Evolutionary conservation across 2,797 vertebrate species (phyloP).

Genomic region (Argyrosomus regius): DNA sequence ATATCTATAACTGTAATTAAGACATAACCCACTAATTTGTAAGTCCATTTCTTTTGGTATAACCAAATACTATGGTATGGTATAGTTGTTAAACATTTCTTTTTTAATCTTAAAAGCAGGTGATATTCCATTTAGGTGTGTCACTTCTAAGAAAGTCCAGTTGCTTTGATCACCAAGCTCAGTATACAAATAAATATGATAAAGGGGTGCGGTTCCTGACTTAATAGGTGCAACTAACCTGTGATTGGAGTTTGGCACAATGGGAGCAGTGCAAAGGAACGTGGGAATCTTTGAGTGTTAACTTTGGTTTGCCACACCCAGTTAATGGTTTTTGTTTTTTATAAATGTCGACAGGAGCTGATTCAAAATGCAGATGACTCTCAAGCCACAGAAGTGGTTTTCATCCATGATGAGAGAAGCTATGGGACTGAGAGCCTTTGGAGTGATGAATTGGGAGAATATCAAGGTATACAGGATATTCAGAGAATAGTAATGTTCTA

Average conservation of each 20-base stretch:
- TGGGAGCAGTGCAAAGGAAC: background rate
- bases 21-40: background rate
- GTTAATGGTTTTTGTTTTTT: slow-evolving; percentile 1
- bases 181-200: background rate
- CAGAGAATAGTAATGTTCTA: background rate
- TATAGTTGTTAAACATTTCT: background rate
- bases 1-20: background rate
- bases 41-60: background rate
- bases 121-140: background rate
- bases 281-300: background rate
- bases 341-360: slow-evolving; percentile 84
- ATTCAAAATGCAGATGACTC: slow-evolving; percentile 92
- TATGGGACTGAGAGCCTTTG: slow-evolving; percentile 81
- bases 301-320: background rate
- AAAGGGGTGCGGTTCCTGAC: background rate
- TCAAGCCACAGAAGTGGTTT: slow-evolving; percentile 84
- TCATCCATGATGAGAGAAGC: slow-evolving; percentile 86
- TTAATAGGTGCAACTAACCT: background rate
- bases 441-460: slow-evolving; percentile 77
- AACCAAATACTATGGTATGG: too few species aligned
- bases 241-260: background rate
- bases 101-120: background rate
- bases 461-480: slow-evolving; percentile 83
- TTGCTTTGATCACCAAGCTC: background rate
- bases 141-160: background rate